phyloP scores from a whole-genome alignment of 2,888 invertebrate species.

The Morpho deidamia region DNA sequence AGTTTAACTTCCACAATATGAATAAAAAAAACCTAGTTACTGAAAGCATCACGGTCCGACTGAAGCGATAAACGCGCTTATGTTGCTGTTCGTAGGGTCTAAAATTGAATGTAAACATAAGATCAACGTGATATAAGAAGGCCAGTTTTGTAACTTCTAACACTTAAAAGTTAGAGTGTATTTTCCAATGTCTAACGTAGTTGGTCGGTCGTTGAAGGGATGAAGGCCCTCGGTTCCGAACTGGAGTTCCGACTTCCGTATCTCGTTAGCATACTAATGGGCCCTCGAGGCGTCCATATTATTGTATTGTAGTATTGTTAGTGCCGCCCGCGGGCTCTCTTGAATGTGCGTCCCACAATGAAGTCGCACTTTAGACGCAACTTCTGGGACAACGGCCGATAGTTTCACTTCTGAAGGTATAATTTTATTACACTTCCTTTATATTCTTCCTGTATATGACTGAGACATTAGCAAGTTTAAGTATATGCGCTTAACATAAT shows the following conservation, averaged over 20 bases:
- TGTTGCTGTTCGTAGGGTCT: background rate
- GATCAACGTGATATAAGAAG: background rate
- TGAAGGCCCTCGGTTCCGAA: conserved; percentile 22
- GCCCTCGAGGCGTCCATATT: conserved; percentile 44
- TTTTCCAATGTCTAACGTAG: background rate
- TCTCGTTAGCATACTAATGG: conserved; percentile 55
- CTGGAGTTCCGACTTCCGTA: conserved; percentile 27
- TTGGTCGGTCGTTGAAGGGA: conserved; percentile 10
- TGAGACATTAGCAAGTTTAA: too few species aligned
- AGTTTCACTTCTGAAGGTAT: background rate
- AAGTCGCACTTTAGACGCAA: conserved; percentile 14
- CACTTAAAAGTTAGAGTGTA: background rate
- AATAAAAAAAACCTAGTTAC: conserved; percentile 6
- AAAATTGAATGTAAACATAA: background rate
- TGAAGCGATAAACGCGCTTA: background rate
- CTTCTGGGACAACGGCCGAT: conserved; percentile 8
- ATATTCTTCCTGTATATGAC: too few species aligned
- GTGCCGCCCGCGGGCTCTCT: conserved; percentile 11
- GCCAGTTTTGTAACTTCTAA: background rate
- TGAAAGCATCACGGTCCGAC: background rate
- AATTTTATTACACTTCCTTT: too few species aligned
- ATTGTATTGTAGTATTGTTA: conserved; percentile 31
- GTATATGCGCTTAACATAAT: too few species aligned
- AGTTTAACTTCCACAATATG: conserved; percentile 20
- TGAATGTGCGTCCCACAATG: conserved; percentile 9